phyloP scores from a whole-genome alignment of 2,113 vertebrate species.

The Peromyscus maniculatus region DNA sequence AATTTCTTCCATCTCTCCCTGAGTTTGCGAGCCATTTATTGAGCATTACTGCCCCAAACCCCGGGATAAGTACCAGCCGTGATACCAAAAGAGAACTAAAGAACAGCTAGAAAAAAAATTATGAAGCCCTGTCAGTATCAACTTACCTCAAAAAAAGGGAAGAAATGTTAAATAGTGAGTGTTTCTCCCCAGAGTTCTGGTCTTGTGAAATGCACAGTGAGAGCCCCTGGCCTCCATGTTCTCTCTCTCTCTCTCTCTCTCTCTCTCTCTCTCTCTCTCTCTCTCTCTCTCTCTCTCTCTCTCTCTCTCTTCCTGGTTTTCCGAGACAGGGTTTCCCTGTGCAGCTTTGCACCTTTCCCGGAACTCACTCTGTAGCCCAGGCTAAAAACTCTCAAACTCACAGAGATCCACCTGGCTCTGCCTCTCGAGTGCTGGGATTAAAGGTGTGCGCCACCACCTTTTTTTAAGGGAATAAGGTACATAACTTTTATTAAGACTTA shows the following conservation, averaged over 20 bases:
- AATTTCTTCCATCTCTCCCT: neutral
- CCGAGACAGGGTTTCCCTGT: too few species aligned
- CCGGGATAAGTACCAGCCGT: neutral
- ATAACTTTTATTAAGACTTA: neutral
- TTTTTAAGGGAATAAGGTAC: neutral
- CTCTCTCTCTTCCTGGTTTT: too few species aligned
- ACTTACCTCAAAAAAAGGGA: neutral
- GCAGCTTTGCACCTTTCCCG: too few species aligned
- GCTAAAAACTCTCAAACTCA: too few species aligned
- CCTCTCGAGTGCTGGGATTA: too few species aligned
- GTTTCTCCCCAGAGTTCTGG: neutral
- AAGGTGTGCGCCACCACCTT: neutral
- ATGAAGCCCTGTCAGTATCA: neutral
- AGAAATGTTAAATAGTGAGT: neutral
- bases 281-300: too few species aligned
- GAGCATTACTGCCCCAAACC: neutral
- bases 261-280: too few species aligned
- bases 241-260: too few species aligned
- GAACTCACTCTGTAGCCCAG: too few species aligned
- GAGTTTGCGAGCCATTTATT: neutral
- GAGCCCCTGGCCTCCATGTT: neutral
- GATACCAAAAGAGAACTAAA: neutral
- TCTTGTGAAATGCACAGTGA: neutral
- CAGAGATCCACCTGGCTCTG: too few species aligned
- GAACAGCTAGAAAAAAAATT: neutral